Evolutionary conservation across 2,797 vertebrate genomes (phyloP).

Genomic region (Cyclopterus lumpus): DNA sequence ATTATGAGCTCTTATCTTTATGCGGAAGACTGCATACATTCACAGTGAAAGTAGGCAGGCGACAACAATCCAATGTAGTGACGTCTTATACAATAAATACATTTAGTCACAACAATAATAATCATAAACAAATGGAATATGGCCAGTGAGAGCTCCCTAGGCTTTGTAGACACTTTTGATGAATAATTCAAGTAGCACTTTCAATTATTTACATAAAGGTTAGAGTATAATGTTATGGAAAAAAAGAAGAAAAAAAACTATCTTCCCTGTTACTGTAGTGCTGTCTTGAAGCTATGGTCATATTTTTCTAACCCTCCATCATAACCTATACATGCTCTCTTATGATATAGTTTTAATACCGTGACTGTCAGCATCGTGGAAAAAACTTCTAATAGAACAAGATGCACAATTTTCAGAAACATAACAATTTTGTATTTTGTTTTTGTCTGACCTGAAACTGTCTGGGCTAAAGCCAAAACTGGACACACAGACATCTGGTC

Average conservation of each 20-base stretch:
- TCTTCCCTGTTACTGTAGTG: constrained; percentile 52
- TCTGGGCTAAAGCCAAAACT: constrained; percentile 68
- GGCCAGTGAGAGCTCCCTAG: constrained; percentile 50
- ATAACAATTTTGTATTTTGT: neutral
- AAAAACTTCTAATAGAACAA: constrained; percentile 5
- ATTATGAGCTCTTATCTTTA: constrained; percentile 9
- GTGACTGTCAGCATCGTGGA: constrained; percentile 39
- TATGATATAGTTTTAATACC: constrained; percentile 43
- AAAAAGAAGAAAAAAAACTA: constrained; percentile 37
- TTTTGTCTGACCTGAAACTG: constrained; percentile 51
- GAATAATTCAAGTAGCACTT: constrained; percentile 75
- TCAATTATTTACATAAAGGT: constrained; percentile 82
- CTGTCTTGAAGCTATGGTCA: constrained; percentile 61
- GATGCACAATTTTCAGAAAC: constrained; percentile 29
- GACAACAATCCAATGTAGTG: constrained; percentile 44
- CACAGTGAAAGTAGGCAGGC: constrained; percentile 47
- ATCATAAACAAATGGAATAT: constrained; percentile 59
- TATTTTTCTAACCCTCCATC: constrained; percentile 31
- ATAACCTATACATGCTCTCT: constrained; percentile 51
- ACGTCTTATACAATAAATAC: constrained; percentile 70
- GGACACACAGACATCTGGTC: constrained; percentile 79
- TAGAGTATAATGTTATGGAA: constrained; percentile 70
- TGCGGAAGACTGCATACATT: constrained; percentile 28
- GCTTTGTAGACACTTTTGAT: constrained; percentile 71
- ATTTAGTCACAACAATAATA: constrained; percentile 61